Base-by-base conservation (phyloP, 2,113 vertebrate species). In the Datnioides undecimradiatus region DNA sequence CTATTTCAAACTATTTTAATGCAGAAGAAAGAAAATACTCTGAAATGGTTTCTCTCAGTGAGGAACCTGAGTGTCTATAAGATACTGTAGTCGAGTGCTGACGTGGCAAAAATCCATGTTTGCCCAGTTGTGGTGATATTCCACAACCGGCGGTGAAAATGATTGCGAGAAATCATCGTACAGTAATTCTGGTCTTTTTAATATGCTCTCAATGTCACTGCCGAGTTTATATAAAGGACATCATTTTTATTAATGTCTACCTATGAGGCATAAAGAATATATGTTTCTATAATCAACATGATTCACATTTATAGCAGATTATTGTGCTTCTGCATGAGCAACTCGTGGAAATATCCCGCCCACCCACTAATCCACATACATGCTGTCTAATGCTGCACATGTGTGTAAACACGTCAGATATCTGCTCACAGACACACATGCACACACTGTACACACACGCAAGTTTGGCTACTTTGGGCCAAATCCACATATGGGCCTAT, bases 401-500 rank as follows among this genome's bases (percentile, higher is more conserved):
- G 25, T 25, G 58, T 59, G 58, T 46, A 57, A 63, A 86, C 23
- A 65, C 23, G 13, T 27, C 46, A 21, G 31, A 68, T 55, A 73
- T 57, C 11, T 17, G 27, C 43, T 13, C 60, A 25, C n/a, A 69
- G 40, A 65, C 34, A 69, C 81, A 82, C 31, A 67, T 46, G 40
- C 65, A 52, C 27, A 46, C 25, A 55, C 52, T 49, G 45, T 41
- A 70, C 34, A 0, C 52, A 72, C 58, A 69, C 62, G 43, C 48
- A 38, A 11, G 36, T 55, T 64, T 43, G 63, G 66, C 80, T 84
- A 40, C 80, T 65, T 80, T 62, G 23, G 83, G 67, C 70, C 62
- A 82, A 74, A 82, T 79, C 69, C 86, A 80, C 90, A 90, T 76
- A 89, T 74, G 87, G 80, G 64, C 69, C 82, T 74, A 76, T 91